Conservation (phyloP, 2,113 vertebrate genomes). For the Mesoclemmys tuberculata region DNA sequence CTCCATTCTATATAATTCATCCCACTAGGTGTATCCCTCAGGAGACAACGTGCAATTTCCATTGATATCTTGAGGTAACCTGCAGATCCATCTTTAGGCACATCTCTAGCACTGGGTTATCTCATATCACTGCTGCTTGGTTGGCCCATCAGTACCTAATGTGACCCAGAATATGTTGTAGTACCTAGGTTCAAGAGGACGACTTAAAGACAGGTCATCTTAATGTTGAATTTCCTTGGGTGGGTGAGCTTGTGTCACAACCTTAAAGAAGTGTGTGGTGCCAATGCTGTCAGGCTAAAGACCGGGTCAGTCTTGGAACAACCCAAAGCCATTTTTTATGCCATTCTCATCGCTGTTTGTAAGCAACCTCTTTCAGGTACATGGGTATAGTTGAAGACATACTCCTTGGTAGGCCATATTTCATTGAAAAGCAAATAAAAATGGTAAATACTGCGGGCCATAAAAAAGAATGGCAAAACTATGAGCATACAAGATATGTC, state of each 20-base stretch:
- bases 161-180: fast-evolving
- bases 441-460: background rate
- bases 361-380: background rate
- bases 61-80: background rate
- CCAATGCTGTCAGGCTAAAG: fast-evolving
- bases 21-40: fast-evolving
- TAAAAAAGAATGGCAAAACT: background rate
- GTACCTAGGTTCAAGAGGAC: background rate
- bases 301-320: background rate
- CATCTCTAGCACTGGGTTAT: background rate
- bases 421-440: background rate
- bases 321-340: background rate
- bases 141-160: background rate
- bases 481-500: background rate
- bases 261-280: background rate
- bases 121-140: background rate
- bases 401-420: background rate
- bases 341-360: background rate
- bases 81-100: background rate
- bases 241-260: fast-evolving
- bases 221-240: fast-evolving
- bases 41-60: background rate
- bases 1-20: background rate
- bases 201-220: fast-evolving
- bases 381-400: background rate